Evolutionary conservation across 2,888 invertebrate genomes (phyloP).

Genomic region (Loripinus fragilis): DNA sequence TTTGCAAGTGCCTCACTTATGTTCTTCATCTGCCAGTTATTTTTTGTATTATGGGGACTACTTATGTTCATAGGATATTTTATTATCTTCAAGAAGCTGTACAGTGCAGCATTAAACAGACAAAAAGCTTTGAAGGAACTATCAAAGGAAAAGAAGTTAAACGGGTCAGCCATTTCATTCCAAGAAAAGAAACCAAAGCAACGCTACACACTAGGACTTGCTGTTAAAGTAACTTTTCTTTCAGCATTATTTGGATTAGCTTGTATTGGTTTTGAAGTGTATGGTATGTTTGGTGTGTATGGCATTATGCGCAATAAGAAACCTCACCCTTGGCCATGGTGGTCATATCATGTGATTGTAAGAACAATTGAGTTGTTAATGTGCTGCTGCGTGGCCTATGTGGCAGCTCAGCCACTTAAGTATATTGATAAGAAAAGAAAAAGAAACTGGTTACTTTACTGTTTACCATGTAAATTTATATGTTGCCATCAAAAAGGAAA

Average conservation of each 20-base stretch:
- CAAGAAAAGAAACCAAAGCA: conserved; percentile 48
- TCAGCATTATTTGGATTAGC: conserved; percentile 93
- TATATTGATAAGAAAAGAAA: conserved; percentile 60
- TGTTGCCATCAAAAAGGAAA: conserved; percentile 49
- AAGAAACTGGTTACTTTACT: conserved; percentile 40
- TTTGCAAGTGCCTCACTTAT: conserved; percentile 70
- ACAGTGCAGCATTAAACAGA: conserved; percentile 75
- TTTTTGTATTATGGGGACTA: conserved; percentile 93
- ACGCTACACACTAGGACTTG: conserved; percentile 88
- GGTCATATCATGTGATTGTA: conserved; percentile 94
- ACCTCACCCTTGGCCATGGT: conserved; percentile 91
- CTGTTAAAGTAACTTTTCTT: conserved; percentile 94
- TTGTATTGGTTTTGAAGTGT: conserved; percentile 92
- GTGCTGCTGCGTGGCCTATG: conserved; percentile 92
- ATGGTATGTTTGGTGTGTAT: conserved; percentile 89
- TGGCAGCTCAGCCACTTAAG: conserved; percentile 88
- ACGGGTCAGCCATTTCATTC: conserved; percentile 25
- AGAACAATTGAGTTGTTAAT: conserved; percentile 94
- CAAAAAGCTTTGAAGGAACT: conserved; percentile 74
- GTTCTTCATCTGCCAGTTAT: conserved; percentile 87
- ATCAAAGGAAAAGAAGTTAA: conserved; percentile 34
- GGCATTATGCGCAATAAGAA: conserved; percentile 80
- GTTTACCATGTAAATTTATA: conserved; percentile 54
- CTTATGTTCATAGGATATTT: conserved; percentile 93
- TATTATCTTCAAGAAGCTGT: conserved; percentile 79